Base-by-base conservation (phyloP, 2,888 invertebrate genomes). In the Agrilus cyanescens region DNA sequence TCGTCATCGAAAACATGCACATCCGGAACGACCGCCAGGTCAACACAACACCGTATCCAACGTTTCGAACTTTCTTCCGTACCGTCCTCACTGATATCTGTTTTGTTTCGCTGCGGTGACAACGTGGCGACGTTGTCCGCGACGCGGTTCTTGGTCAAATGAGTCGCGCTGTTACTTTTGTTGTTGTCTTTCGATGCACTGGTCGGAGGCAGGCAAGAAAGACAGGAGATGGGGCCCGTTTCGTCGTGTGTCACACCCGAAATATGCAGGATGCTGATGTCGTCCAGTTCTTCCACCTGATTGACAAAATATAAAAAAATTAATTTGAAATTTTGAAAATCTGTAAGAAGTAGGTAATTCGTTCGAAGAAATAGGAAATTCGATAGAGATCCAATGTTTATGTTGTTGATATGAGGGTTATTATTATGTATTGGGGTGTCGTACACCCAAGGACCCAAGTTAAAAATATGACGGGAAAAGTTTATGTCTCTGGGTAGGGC, bases 221-320 rank as follows among this genome's bases (percentile, higher is more conserved):
- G 48, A 56, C 64, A 63, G 43, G 53, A 53, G 42, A 63, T 58
- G 43, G 55, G 53, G 45, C 59, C 64, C 43, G 57, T 57, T 47
- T 64, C 61, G 40, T 51, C 52, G 46, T 71, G 67, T 53, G 71
- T 70, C 48, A 75, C 71, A 52, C 72, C 70, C 45, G 67, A 62
- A 55, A 82, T 72, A 60, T 74, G 74, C 50, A 82, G 67, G 53
- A 76, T 70, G 57, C 69, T 71, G 52, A 71, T 68, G 57, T 74
- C 72, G 55, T 60, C 66, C 50, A 68, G 63, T 53, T 66, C 65
- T 54, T 72, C 70, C 50, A 72, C 60, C 72, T 72, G 57, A 40
- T 51, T 50, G 42, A 44, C 15, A 45, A 45, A 38, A 25, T 18
- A 10, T 25, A 25, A 25, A 25, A 25, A 3, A 8, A 10, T 20